These are phyloP conservation scores for Muscina levida DNA, from an alignment of 2,888 invertebrate species.

Conservation along the genomic window DNA sequence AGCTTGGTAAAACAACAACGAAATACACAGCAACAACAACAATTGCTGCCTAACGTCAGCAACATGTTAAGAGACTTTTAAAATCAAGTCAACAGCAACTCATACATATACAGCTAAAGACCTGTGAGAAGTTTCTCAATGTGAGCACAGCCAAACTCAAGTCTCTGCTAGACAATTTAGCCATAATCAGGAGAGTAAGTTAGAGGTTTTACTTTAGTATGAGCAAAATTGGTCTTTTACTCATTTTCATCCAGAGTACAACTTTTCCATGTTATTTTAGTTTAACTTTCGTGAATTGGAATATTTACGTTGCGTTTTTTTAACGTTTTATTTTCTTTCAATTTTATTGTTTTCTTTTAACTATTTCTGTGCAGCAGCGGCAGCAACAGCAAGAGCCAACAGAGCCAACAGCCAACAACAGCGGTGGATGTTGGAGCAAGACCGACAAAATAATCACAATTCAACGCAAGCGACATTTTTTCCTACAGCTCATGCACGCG, in stretches of 20 bases:
- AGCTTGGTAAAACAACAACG: slow-evolving; percentile 47
- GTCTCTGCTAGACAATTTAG: slow-evolving; percentile 21
- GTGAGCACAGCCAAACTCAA: slow-evolving; percentile 29
- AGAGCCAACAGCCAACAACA: slow-evolving; percentile 37
- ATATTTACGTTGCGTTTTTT: slow-evolving; percentile 52
- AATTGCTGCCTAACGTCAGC: slow-evolving; percentile 46
- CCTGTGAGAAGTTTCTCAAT: slow-evolving; percentile 15
- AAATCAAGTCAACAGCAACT: slow-evolving; percentile 11
- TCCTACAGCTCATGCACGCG: slow-evolving; percentile 72
- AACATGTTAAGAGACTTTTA: slow-evolving; percentile 45
- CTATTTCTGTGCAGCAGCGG: slow-evolving; percentile 58
- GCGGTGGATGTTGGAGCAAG: slow-evolving; percentile 42
- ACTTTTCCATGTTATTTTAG: slow-evolving; percentile 32
- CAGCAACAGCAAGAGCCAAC: slow-evolving; percentile 37
- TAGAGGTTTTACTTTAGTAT: not conserved
- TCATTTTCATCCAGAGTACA: slow-evolving; percentile 38
- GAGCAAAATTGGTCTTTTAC: not conserved
- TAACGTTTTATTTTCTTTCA: slow-evolving; percentile 41
- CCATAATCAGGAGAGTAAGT: slow-evolving; percentile 44
- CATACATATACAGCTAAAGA: slow-evolving; percentile 8
- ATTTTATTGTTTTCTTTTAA: slow-evolving; percentile 59
- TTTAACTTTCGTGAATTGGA: slow-evolving; percentile 34
- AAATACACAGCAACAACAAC: slow-evolving; percentile 41
- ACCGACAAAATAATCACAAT: slow-evolving; percentile 64
- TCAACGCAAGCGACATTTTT: slow-evolving; percentile 68